Conservation (phyloP, 1,140 invertebrate genomes). For the Leptonema lineaticorne region DNA sequence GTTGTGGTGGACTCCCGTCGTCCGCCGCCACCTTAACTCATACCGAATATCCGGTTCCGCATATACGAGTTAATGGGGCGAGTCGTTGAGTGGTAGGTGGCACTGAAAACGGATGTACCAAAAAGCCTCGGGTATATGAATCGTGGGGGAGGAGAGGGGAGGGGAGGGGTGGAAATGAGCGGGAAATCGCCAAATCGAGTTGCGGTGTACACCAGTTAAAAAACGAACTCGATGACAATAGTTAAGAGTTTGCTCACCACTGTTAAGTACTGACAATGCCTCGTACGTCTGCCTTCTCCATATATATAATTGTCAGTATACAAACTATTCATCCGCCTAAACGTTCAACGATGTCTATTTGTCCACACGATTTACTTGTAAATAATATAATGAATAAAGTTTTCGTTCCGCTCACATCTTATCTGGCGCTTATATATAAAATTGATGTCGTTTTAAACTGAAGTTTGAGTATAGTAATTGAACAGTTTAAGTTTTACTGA, state of each 20-base stretch:
- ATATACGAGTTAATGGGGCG: slow-evolving; percentile 3
- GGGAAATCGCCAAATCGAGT: slow-evolving; percentile 42
- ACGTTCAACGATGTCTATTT: no score
- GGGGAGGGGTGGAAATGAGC: not conserved
- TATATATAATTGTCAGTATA: no score
- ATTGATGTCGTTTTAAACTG: no score
- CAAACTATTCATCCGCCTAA: no score
- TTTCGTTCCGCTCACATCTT: no score
- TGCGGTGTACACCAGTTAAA: slow-evolving; percentile 37
- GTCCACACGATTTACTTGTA: no score
- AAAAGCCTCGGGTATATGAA: not conserved
- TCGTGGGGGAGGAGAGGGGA: not conserved
- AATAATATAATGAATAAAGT: no score
- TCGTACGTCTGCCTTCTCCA: no score
- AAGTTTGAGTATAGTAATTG: no score
- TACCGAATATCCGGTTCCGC: not conserved
- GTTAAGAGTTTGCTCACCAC: slow-evolving; percentile 2
- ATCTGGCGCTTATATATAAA: no score
- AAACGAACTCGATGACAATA: slow-evolving; percentile 28
- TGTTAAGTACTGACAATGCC: no score
- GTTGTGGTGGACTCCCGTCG: slow-evolving; percentile 3
- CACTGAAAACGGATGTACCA: not conserved
- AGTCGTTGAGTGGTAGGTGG: slow-evolving; percentile 5
- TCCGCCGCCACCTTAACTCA: not conserved
- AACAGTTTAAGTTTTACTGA: no score